These are phyloP conservation scores for Bergia sp. DNA, from an alignment of 92 coral and sea anemone genomes.

Conservation along the genomic window DNA sequence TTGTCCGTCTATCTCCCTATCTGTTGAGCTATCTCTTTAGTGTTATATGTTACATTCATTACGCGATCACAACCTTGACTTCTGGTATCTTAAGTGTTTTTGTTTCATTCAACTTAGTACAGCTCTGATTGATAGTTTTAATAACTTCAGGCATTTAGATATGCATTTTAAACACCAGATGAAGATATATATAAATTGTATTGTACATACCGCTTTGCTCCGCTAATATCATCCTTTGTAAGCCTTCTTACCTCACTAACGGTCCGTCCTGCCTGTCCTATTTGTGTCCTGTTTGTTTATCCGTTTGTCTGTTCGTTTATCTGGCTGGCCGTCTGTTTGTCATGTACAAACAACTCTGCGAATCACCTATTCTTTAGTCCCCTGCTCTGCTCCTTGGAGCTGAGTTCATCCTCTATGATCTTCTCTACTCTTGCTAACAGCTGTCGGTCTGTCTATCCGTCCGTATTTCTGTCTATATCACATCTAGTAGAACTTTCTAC, in stretches of 20 bases:
- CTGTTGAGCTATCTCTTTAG: not conserved
- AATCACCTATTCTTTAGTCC: conserved; percentile 69
- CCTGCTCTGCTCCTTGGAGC: conserved; percentile 72
- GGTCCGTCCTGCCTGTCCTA: not conserved
- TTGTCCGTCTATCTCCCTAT: not conserved
- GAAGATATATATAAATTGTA: too few relatives aligned
- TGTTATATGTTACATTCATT: not conserved
- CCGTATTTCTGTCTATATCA: not conserved
- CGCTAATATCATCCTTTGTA: not conserved
- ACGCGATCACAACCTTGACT: not conserved
- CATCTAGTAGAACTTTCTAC: not conserved
- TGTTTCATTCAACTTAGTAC: too few relatives aligned
- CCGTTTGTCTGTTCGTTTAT: not conserved
- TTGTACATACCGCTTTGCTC: too few relatives aligned
- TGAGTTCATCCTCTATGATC: conserved; percentile 53
- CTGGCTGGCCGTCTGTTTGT: not conserved
- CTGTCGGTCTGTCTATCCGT: conserved; percentile 8
- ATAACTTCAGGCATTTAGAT: too few relatives aligned
- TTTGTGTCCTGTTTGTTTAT: not conserved
- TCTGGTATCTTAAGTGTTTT: not conserved
- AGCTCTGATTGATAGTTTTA: too few relatives aligned
- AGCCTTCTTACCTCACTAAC: not conserved
- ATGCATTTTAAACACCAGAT: too few relatives aligned
- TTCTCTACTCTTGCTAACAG: not conserved
- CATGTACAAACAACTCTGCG: too few relatives aligned